phyloP scores from a whole-genome alignment of 2,797 vertebrate genomes.

The Gobio occitaniae region DNA sequence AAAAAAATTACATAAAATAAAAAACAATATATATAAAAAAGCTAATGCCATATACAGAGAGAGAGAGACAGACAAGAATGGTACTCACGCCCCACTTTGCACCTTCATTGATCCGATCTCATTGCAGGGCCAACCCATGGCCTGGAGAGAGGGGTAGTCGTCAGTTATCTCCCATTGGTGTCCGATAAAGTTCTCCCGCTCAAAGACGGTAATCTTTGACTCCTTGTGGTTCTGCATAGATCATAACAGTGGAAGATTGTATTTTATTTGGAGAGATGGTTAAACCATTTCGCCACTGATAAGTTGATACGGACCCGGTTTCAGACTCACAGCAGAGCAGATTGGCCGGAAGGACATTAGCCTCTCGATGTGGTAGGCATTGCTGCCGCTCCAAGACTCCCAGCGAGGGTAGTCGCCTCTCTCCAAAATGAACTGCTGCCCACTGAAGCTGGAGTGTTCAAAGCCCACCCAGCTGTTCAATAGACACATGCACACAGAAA shows the following conservation, averaged over 20 bases:
- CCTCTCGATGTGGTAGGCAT: conserved; percentile 95
- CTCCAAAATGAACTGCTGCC: conserved; percentile 97
- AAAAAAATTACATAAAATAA: too few relatives aligned
- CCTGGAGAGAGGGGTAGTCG: conserved; percentile 95
- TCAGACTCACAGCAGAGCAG: conserved; percentile 91
- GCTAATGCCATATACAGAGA: neutral
- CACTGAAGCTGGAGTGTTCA: conserved; percentile 95
- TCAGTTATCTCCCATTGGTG: conserved; percentile 91
- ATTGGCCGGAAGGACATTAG: conserved; percentile 97
- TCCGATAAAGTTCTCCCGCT: conserved; percentile 95
- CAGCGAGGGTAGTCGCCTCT: conserved; percentile 96
- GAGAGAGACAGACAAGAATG: neutral
- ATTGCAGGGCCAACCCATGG: conserved; percentile 94
- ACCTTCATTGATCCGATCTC: conserved; percentile 97
- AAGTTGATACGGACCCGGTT: neutral
- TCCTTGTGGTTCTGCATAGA: conserved; percentile 90
- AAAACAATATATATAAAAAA: too few relatives aligned
- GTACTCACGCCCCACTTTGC: conserved; percentile 89
- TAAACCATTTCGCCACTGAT: neutral
- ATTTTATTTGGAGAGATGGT: neutral
- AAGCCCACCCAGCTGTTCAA: conserved; percentile 91
- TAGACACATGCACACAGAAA: conserved; percentile 19
- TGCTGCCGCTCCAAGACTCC: conserved; percentile 98
- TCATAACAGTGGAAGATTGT: conserved; percentile 24
- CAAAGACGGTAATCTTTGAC: conserved; percentile 90